Percentiles rank a stretch among this genome's conserved stretches.
phyloP scores from a whole-genome alignment of 2,888 invertebrate species.

The Sesamia inferens region DNA sequence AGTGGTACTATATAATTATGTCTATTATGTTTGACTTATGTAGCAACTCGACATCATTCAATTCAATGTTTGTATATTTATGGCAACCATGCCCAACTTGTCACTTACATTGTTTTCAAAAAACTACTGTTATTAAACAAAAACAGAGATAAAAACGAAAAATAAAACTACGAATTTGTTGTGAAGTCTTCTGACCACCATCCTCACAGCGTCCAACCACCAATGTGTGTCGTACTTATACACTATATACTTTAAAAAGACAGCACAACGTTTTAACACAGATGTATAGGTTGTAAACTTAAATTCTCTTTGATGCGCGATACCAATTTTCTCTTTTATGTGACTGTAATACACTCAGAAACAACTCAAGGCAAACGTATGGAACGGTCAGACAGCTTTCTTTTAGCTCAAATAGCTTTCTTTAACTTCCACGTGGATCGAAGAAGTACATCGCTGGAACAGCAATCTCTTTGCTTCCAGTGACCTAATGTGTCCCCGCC shows the following conservation, averaged over 20 bases:
- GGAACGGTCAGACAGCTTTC: not conserved
- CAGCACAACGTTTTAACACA: conserved; percentile 11
- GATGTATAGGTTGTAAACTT: conserved; percentile 12
- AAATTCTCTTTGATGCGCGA: not conserved
- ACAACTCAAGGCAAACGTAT: not conserved
- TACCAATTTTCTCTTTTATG: not conserved
- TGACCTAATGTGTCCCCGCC: conserved; percentile 21
- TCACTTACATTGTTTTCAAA: too few species aligned
- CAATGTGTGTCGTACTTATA: too few species aligned
- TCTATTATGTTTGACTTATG: conserved; percentile 1
- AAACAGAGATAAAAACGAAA: too few species aligned
- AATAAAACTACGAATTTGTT: too few species aligned
- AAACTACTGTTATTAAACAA: too few species aligned
- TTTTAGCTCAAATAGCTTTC: conserved; percentile 36
- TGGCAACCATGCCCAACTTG: too few species aligned
- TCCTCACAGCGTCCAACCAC: too few species aligned
- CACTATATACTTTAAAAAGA: not conserved
- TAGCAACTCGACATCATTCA: conserved; percentile 1
- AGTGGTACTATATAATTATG: conserved; percentile 3
- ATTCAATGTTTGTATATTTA: too few species aligned
- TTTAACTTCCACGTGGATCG: conserved; percentile 23
- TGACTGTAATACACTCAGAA: conserved; percentile 6
- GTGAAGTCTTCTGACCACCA: too few species aligned
- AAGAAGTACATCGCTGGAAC: conserved; percentile 22
- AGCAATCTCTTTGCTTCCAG: conserved; percentile 32